phyloP scores from a whole-genome alignment of 2,797 vertebrate species.

The Parambassis ranga region DNA sequence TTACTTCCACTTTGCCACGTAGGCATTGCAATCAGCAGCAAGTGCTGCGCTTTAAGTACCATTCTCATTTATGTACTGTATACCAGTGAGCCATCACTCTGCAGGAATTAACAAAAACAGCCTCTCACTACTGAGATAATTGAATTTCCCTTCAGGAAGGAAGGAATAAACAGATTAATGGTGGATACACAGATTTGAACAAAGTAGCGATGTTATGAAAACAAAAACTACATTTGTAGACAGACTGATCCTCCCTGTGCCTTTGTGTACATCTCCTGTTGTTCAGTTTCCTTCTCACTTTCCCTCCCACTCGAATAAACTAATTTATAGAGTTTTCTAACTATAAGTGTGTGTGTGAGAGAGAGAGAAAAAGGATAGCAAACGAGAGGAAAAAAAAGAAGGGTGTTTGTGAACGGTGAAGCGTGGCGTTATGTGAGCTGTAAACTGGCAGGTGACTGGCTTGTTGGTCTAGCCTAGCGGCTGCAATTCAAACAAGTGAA shows the following conservation, averaged over 20 bases:
- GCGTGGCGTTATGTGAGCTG: constrained; percentile 39
- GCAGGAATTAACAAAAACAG: constrained; percentile 45
- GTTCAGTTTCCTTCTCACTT: constrained; percentile 13
- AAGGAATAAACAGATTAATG: constrained; percentile 32
- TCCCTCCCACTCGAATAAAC: constrained; percentile 29
- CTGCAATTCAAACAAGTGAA: constrained; percentile 48
- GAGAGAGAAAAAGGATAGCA: not conserved
- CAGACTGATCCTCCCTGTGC: constrained; percentile 1
- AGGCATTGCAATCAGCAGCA: not conserved
- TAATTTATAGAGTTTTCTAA: constrained; percentile 26
- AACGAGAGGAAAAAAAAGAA: not conserved
- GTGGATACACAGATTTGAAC: constrained; percentile 6
- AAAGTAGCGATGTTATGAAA: not conserved
- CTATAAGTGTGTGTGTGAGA: not conserved
- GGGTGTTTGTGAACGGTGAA: constrained; percentile 43
- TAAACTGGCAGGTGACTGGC: constrained; percentile 61
- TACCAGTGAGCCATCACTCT: constrained; percentile 27
- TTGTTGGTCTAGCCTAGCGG: constrained; percentile 57
- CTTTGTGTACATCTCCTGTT: constrained; percentile 4
- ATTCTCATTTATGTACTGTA: constrained; percentile 13
- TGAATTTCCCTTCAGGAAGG: constrained; percentile 32
- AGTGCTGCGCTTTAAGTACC: constrained; percentile 28
- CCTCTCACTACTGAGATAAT: constrained; percentile 58
- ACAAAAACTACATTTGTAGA: not conserved
- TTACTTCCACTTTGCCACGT: not conserved